These are phyloP conservation scores for Drosophila bipectinata DNA, from an alignment of 1,140 invertebrate genomes.

Conservation along the genomic window DNA sequence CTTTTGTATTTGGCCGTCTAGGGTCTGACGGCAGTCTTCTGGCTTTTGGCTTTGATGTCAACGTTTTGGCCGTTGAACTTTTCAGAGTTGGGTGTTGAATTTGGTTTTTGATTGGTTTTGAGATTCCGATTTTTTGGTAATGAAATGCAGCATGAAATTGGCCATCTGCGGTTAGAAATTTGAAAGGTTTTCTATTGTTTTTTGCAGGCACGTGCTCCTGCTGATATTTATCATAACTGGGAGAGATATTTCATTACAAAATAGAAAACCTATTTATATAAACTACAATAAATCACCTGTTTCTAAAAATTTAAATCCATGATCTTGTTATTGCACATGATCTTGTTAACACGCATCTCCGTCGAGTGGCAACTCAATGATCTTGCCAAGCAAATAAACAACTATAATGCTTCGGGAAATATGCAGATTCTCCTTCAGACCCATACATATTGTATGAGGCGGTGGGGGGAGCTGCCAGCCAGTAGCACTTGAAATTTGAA, in stretches of 20 bases:
- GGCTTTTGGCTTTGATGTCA: constrained; percentile 66
- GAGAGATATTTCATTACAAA: not conserved
- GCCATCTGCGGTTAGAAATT: constrained; percentile 10
- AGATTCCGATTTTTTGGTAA: constrained; percentile 28
- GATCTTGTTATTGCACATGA: constrained; percentile 70
- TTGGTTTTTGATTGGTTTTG: not conserved
- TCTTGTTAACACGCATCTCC: constrained; percentile 55
- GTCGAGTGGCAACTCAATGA: constrained; percentile 65
- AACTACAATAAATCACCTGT: not conserved
- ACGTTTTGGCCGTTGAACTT: constrained; percentile 71
- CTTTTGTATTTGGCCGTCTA: constrained; percentile 35
- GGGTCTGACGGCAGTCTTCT: constrained; percentile 65
- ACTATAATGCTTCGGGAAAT: constrained; percentile 54
- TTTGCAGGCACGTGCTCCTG: not conserved
- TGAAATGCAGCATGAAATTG: constrained; percentile 46
- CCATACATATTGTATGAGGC: not conserved
- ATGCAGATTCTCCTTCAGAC: constrained; percentile 64
- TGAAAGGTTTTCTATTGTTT: not conserved
- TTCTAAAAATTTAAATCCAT: constrained; percentile 45
- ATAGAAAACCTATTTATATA: not conserved
- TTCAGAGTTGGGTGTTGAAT: constrained; percentile 17
- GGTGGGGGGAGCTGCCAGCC: constrained; percentile 31
- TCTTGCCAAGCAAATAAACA: constrained; percentile 67
- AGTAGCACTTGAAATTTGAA: constrained; percentile 78
- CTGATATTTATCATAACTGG: not conserved